Base-by-base conservation (phyloP, 2,888 invertebrate species). In the Leptopilina syphax region DNA sequence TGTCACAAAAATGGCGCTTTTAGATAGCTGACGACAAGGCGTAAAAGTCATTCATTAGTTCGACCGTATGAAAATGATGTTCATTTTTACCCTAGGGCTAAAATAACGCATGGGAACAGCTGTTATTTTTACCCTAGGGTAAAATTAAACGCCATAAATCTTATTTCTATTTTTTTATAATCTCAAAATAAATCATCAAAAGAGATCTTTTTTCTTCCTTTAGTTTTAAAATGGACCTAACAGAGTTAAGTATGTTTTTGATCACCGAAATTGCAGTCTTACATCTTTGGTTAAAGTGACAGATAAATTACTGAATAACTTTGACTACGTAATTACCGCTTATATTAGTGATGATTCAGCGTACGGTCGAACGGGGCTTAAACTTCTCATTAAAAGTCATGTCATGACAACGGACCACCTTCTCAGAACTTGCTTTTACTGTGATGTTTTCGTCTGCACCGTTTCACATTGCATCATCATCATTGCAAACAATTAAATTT, bases 281-380 rank as follows among this genome's bases (percentile, higher is more conserved):
- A 73, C 41, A 54, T 73, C 73, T 73, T 34, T 57, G 34, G 57
- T 57, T 34, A 60, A 13, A 57, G 34, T 34, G 57, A 73, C 57
- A 73, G 57, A 73, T 73, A 73, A 73, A 73, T 73, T 73, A 73
- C 73, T 73, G 73, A 73, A 57, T 84, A 84, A 86, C 85, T 84
- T 80, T 82, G 50, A 24, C 85, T 86, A 83, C 84, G 83, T 85
- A 86, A 86, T 84, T 84, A 85, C 85, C 83, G 83, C 83, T 87
- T 86, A 34, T 34, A 34, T 34, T 34, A 87, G 86, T 85, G 87
- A 86, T 88, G 88, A 88, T 88, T 88, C 88, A 88, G 85, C 84
- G 85, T 86, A 84, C 84, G 87, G 89, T 89, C 88, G 89, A 89
- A 88, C 88, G 88, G 86, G 86, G 87, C 88, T 88, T 88, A 89